These are phyloP conservation scores for Spea bombifrons DNA, from an alignment of 2,113 vertebrate species.

Conservation along the genomic window DNA sequence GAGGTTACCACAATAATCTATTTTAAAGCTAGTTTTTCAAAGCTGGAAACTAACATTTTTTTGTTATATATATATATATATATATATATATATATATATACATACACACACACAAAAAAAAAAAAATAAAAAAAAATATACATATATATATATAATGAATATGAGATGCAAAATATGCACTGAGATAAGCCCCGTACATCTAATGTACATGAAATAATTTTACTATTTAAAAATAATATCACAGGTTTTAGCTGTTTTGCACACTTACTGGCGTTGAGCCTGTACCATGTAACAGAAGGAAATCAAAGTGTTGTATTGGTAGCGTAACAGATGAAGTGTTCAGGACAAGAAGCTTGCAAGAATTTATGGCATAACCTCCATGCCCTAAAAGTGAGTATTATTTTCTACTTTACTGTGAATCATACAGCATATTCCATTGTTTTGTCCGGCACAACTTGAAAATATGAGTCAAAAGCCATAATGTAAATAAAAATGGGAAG, in stretches of 20 bases:
- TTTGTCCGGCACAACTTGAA: not conserved
- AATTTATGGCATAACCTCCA: not conserved
- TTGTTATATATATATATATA: not conserved
- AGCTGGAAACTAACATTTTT: not conserved
- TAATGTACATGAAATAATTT: not conserved
- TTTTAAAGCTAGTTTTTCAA: not conserved
- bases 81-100: no score
- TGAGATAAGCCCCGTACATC: no score
- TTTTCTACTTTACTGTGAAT: not conserved
- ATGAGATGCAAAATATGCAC: no score
- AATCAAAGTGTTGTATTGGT: not conserved
- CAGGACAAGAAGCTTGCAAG: not conserved
- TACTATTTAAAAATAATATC: not conserved
- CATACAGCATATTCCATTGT: not conserved
- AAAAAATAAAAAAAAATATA: not conserved
- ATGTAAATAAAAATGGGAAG: not conserved
- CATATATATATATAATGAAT: no score
- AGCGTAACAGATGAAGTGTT: conserved; percentile 1
- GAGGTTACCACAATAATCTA: not conserved
- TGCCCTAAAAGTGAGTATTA: not conserved
- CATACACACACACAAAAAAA: not conserved
- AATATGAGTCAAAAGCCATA: not conserved
- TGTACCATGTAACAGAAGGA: not conserved
- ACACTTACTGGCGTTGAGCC: not conserved
- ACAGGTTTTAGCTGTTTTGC: not conserved